Conservation (phyloP, 2,888 invertebrate species). For the Campaea margaritaria region DNA sequence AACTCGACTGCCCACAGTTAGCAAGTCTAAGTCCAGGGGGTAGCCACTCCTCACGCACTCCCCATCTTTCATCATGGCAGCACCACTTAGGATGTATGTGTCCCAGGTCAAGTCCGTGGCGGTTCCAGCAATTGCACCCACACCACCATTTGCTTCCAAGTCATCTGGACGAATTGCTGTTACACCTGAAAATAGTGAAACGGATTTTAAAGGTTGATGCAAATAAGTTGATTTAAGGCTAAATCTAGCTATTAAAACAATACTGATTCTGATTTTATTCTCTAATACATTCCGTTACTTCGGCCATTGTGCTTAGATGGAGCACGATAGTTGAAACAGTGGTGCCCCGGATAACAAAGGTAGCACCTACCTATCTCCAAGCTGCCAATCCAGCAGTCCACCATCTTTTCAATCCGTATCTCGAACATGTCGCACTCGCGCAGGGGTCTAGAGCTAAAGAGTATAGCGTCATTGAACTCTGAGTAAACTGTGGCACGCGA, state of each 20-base stretch:
- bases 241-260: no score
- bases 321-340: no score
- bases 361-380: conserved; percentile 90
- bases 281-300: no score
- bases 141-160: conserved; percentile 84
- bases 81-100: conserved; percentile 96
- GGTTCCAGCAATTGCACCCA: conserved; percentile 87
- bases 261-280: no score
- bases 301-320: no score
- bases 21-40: conserved; percentile 92
- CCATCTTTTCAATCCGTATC: conserved; percentile 94
- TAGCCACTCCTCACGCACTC: conserved; percentile 94
- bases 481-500: conserved; percentile 94
- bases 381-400: conserved; percentile 96
- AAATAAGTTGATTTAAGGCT: no score
- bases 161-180: conserved; percentile 96
- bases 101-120: conserved; percentile 96
- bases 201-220: no score
- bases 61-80: conserved; percentile 96
- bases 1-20: conserved; percentile 91
- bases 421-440: conserved; percentile 97
- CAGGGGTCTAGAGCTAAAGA: conserved; percentile 94
- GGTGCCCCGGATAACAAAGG: no score
- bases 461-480: conserved; percentile 97
- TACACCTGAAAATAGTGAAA: conserved; percentile 85